A percentile compares a stretch with the other conserved stretches of the same genome.
phyloP scores from a whole-genome alignment of 1,140 invertebrate genomes.

The Cyclargus thomasi region DNA sequence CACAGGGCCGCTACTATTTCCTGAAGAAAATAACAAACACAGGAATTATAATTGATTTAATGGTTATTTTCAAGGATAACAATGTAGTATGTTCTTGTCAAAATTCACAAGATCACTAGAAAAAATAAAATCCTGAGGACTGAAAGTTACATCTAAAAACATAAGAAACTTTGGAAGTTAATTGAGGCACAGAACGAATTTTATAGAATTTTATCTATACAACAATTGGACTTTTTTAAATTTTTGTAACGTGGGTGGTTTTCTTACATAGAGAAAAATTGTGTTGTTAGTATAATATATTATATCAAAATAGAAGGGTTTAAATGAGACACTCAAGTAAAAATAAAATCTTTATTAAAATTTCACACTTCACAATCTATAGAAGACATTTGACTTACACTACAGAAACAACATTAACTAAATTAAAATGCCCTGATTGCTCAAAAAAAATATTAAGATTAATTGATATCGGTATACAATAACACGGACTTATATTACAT shows the following conservation, averaged over 20 bases:
- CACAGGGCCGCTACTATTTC: slow-evolving; percentile 12
- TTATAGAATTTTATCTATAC: too few species aligned
- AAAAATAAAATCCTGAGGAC: too few species aligned
- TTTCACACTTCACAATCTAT: slow-evolving; percentile 50
- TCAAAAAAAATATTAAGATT: slow-evolving; percentile 5
- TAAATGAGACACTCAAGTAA: slow-evolving; percentile 35
- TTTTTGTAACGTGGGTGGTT: too few species aligned
- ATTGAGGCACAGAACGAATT: too few species aligned
- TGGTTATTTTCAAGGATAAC: not conserved
- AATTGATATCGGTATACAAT: not conserved
- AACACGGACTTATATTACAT: too few species aligned
- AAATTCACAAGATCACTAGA: too few species aligned
- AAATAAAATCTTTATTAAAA: slow-evolving; percentile 71
- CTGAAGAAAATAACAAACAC: not conserved
- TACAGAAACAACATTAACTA: slow-evolving; percentile 50
- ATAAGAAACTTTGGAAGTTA: too few species aligned
- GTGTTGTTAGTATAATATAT: too few species aligned
- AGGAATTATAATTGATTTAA: not conserved
- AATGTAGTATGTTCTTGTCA: not conserved
- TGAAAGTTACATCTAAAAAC: too few species aligned
- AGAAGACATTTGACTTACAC: slow-evolving; percentile 53
- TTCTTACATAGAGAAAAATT: too few species aligned
- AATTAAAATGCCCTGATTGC: slow-evolving; percentile 38
- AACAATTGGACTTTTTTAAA: too few species aligned
- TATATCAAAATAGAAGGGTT: too few species aligned